A percentile compares a stretch with the other conserved stretches of the same genome.
These are phyloP conservation scores for Desoria tigrina DNA, from an alignment of 2,888 invertebrate species.

Conservation along the genomic window DNA sequence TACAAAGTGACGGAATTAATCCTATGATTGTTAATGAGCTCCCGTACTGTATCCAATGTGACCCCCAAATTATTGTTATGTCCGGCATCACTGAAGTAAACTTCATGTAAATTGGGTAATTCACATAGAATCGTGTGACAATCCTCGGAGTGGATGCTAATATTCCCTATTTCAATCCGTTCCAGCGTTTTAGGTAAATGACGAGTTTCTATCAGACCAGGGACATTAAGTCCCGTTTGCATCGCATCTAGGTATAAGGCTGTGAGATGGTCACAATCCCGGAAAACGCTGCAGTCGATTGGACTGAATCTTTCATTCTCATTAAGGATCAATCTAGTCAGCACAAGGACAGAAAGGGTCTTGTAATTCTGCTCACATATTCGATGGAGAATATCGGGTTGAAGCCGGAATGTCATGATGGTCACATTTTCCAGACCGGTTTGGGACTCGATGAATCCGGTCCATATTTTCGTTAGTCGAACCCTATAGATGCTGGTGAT, in stretches of 20 bases:
- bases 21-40: slow-evolving; percentile 18
- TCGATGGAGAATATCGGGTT: slow-evolving; percentile 1
- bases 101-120: slow-evolving; percentile 11
- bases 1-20: slow-evolving; percentile 21
- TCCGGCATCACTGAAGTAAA: slow-evolving; percentile 26
- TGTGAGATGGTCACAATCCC: slow-evolving; percentile 13
- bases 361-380: slow-evolving; percentile 22
- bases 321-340: slow-evolving; percentile 25
- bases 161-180: slow-evolving; percentile 24
- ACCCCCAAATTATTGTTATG: slow-evolving; percentile 26
- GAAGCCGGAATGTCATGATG: slow-evolving; percentile 22
- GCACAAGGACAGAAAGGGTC: slow-evolving; percentile 6
- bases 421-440: slow-evolving; percentile 9
- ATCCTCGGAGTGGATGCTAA: slow-evolving; percentile 18
- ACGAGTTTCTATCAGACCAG: slow-evolving; percentile 12
- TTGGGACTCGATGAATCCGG: slow-evolving; percentile 27
- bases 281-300: slow-evolving; percentile 17
- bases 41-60: slow-evolving; percentile 11
- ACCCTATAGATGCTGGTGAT: slow-evolving; percentile 24
- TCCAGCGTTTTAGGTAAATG: slow-evolving; percentile 19
- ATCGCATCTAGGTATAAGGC: slow-evolving; percentile 29
- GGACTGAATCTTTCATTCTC: slow-evolving; percentile 6
- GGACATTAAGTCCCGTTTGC: background rate
- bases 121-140: slow-evolving; percentile 14
- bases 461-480: slow-evolving; percentile 29